A percentile compares a stretch with the other conserved stretches of the same genome.
phyloP scores from a whole-genome alignment of 2,888 invertebrate genomes.

The Orthonychiurus folsomi region DNA sequence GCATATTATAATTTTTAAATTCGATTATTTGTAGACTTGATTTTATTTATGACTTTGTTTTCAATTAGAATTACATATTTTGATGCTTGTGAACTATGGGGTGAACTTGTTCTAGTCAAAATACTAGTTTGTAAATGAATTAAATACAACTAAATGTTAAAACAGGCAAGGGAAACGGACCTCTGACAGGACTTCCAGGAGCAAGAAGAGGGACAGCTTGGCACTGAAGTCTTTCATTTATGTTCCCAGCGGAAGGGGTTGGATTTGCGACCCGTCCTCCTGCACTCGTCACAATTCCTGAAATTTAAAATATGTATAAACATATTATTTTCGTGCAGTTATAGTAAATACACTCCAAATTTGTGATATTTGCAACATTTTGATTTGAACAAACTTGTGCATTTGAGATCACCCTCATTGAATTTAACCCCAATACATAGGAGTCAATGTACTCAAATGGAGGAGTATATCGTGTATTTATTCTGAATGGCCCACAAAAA shows the following conservation, averaged over 20 bases:
- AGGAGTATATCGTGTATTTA: no score
- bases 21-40: no score
- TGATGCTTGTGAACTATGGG: no score
- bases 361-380: no score
- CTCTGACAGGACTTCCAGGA: conserved; percentile 34
- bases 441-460: neutral
- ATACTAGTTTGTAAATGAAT: no score
- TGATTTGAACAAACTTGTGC: neutral
- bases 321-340: no score
- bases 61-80: no score
- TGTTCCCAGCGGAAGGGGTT: conserved; percentile 31
- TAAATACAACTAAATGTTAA: neutral
- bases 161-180: conserved; percentile 18
- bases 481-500: neutral
- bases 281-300: conserved; percentile 40
- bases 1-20: no score
- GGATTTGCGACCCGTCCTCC: conserved; percentile 30
- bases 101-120: no score
- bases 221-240: conserved; percentile 32
- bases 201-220: conserved; percentile 12
- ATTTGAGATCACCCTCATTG: neutral
- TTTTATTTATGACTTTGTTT: no score
- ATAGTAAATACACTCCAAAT: no score
- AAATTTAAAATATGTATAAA: conserved; percentile 13
- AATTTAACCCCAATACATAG: neutral